phyloP scores from a whole-genome alignment of 2,797 vertebrate genomes.

The Ptychadena robeensis region DNA sequence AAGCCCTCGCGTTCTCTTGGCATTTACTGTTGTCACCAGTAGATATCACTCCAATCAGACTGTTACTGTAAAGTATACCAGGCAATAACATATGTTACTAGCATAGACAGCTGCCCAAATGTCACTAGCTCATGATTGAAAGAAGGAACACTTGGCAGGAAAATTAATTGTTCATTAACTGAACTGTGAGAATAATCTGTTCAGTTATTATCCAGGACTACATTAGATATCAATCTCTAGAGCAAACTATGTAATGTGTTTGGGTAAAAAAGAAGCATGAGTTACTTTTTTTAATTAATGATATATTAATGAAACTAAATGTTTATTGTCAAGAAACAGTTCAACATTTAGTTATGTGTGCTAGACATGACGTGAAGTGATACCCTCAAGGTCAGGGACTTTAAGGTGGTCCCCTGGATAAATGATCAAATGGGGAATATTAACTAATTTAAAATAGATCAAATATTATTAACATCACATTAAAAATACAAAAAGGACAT shows the following conservation, averaged over 20 bases:
- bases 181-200: slow-evolving; percentile 64
- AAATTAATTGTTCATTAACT: slow-evolving; percentile 62
- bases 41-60: slow-evolving; percentile 62
- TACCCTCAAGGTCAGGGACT: too few species aligned
- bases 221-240: slow-evolving; percentile 47
- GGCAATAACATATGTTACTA: slow-evolving; percentile 62
- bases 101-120: slow-evolving; percentile 67
- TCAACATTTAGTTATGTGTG: too few species aligned
- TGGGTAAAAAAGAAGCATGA: neutral
- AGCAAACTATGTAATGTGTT: slow-evolving; percentile 36
- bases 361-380: too few species aligned
- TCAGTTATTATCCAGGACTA: slow-evolving; percentile 64
- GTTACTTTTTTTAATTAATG: neutral
- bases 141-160: slow-evolving; percentile 65
- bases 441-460: too few species aligned
- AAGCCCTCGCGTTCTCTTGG: slow-evolving; percentile 23
- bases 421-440: too few species aligned
- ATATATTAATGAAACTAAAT: neutral
- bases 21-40: slow-evolving; percentile 64
- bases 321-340: neutral
- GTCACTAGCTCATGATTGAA: slow-evolving; percentile 61
- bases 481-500: too few species aligned
- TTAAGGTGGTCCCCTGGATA: too few species aligned
- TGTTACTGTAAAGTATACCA: slow-evolving; percentile 60
- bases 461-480: too few species aligned